Base-by-base conservation (phyloP, 1,140 invertebrate genomes). In the Tetramorium parvispinum region DNA sequence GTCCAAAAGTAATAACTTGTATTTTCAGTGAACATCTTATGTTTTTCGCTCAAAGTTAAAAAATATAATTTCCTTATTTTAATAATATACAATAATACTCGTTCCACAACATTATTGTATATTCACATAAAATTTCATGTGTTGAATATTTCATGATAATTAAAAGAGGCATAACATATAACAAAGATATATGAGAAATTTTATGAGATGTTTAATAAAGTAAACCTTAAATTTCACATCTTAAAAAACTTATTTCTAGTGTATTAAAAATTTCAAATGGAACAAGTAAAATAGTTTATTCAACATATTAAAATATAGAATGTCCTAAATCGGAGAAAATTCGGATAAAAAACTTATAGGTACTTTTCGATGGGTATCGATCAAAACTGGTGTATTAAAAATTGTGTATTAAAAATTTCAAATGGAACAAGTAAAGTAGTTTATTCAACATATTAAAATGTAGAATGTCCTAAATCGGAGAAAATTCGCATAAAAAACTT, bases 381-480 rank as follows among this genome's bases (percentile, higher is more conserved):
- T 18, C n/a, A 4, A 7, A 21, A 68, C 53, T 32, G 6, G n/a
- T n/a, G n/a, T n/a, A 32, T 32, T 32, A 32, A 32, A 4, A 32
- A n/a, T n/a, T n/a, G 82, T 87, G 68, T 76, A 70, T 85, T 90
- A 85, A 87, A 87, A 87, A 16, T 90, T 90, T 8, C 40, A 57
- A 8, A 79, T 82, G 53, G 51, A 66, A 59, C 46, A 43, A 21
- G 27, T 79, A 53, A 16, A 21, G 8, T 27, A 46, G 3, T 7
- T n/a, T 2, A 46, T 57, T 55, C 21, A 77, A 32, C 81, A 57
- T 63, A 89, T 81, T 76, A 68, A 32, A 51, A 24, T 55, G 53
- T 87, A 68, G 18, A 53, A 59, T 59, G 32, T 18, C 1, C 27
- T 57, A 55, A 78, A 88, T 89, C 63, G 16, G 5, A 1, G 1